Evolutionary conservation across 35 echinoderm and acorn worm species (phyloP).

Genomic region (Ophiothrix spiculata): DNA sequence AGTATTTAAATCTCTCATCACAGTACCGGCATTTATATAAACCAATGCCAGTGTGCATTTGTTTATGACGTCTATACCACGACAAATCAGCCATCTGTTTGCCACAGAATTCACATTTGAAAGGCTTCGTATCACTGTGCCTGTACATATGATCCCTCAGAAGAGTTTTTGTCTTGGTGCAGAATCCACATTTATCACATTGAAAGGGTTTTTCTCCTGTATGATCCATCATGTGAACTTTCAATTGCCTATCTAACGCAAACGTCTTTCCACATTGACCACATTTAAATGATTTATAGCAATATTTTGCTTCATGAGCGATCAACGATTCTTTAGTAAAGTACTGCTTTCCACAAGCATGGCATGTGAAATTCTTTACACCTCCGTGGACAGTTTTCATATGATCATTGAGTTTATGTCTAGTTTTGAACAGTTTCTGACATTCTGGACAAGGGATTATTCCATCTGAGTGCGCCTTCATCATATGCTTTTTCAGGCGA

Average conservation of each 20-base stretch:
- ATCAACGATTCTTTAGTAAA: neutral
- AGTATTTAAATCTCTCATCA: neutral
- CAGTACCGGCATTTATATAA: neutral
- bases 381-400: neutral
- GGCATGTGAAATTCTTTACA: neutral
- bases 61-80: neutral
- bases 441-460: too few relatives aligned
- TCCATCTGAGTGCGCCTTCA: too few relatives aligned
- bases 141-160: neutral
- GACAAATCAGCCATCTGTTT: neutral
- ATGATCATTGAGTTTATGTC: too few relatives aligned
- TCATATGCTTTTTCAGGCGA: too few relatives aligned
- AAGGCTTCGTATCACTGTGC: neutral
- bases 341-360: neutral
- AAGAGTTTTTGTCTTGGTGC: neutral
- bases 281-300: neutral
- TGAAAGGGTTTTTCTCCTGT: neutral
- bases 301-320: neutral
- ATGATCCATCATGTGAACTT: neutral
- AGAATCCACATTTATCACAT: neutral
- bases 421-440: too few relatives aligned
- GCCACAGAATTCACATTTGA: neutral
- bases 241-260: neutral
- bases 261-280: neutral
- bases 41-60: neutral